phyloP scores from a whole-genome alignment of 23 tunicate species.

The Aplidium turbinatum region DNA sequence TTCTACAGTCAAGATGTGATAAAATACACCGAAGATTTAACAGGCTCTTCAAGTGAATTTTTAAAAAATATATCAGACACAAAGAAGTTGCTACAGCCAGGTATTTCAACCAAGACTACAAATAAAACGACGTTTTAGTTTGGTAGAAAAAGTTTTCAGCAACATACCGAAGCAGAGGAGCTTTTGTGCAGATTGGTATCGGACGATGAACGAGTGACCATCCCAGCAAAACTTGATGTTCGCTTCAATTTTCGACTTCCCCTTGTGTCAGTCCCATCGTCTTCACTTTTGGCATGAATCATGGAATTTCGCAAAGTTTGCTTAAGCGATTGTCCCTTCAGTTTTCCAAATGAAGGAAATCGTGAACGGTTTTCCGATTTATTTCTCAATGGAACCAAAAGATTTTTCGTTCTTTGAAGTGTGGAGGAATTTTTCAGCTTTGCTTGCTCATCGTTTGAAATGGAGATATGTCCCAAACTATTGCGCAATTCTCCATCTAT shows the following conservation, averaged over 20 bases:
- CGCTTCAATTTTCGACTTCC: slow-evolving; percentile 41
- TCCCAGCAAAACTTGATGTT: slow-evolving; percentile 40
- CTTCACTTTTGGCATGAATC: slow-evolving; percentile 40
- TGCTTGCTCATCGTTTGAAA: slow-evolving; percentile 20
- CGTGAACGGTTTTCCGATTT: slow-evolving; percentile 27
- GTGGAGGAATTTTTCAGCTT: too few species aligned
- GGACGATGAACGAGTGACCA: neutral
- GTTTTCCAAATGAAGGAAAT: slow-evolving; percentile 40
- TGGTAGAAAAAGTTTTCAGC: too few species aligned
- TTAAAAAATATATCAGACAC: too few species aligned
- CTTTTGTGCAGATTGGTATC: too few species aligned
- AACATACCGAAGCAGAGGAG: too few species aligned
- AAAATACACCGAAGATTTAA: too few species aligned
- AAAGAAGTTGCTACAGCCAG: too few species aligned
- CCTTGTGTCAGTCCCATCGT: slow-evolving; percentile 19
- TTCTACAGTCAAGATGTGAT: too few species aligned
- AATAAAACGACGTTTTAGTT: too few species aligned
- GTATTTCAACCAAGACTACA: too few species aligned
- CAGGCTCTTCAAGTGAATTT: too few species aligned
- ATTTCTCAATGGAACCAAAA: slow-evolving; percentile 25
- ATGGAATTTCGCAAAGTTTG: slow-evolving; percentile 2
- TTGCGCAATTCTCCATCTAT: slow-evolving; percentile 53
- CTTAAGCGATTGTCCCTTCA: slow-evolving; percentile 18
- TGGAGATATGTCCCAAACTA: slow-evolving; percentile 53
- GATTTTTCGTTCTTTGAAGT: slow-evolving; percentile 24